Evolutionary conservation across 2,797 vertebrate genomes (phyloP).

Genomic region (Masticophis lateralis): DNA sequence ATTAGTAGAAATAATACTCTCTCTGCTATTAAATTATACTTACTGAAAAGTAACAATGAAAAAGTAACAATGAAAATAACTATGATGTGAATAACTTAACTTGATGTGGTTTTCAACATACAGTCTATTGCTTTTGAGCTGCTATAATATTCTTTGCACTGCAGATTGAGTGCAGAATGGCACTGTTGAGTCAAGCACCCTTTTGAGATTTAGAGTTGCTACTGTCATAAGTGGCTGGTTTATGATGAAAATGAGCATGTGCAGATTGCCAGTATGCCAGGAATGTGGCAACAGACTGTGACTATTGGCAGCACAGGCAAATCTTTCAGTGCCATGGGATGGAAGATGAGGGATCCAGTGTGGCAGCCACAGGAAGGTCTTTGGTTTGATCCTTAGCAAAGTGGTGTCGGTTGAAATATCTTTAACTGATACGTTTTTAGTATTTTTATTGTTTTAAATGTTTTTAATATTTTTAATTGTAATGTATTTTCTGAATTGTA

Average conservation of each 20-base stretch:
- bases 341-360: slow-evolving; percentile 81
- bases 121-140: not conserved
- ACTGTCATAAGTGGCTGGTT: slow-evolving; percentile 80
- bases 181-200: not conserved
- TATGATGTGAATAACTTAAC: not conserved
- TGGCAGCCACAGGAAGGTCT: not conserved
- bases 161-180: not conserved
- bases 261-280: slow-evolving; percentile 88
- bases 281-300: slow-evolving; percentile 94
- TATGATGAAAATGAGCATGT: slow-evolving; percentile 82
- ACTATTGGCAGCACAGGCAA: slow-evolving; percentile 89
- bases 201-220: not conserved
- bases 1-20: not conserved
- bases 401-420: not conserved
- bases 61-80: not conserved
- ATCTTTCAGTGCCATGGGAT: slow-evolving; percentile 90
- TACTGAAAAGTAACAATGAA: not conserved
- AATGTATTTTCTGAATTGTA: not conserved
- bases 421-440: not conserved
- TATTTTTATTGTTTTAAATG: not conserved
- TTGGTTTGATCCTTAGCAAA: not conserved
- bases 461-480: not conserved
- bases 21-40: not conserved
- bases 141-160: not conserved
- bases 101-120: not conserved